Percentiles rank a stretch among this genome's conserved stretches.
These are phyloP conservation scores for Allygus modestus DNA, from an alignment of 2,888 invertebrate species.

Conservation along the genomic window DNA sequence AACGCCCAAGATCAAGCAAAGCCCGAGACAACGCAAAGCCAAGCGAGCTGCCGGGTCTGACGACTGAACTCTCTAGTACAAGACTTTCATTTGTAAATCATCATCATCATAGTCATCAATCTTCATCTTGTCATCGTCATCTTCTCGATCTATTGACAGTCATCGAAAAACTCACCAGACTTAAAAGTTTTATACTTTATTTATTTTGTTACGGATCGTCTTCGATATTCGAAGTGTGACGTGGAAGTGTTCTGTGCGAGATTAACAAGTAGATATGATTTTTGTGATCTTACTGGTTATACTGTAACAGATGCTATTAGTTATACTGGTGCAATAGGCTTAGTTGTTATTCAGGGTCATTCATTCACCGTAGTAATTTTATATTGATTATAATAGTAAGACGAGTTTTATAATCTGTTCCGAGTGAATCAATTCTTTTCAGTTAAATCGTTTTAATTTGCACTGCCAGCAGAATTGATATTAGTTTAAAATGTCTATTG, in stretches of 20 bases:
- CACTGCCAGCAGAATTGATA: too few species aligned
- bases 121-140: background rate
- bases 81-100: conserved; percentile 35
- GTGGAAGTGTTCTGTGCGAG: conserved; percentile 26
- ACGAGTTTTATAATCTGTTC: background rate
- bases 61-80: conserved; percentile 74
- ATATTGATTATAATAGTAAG: background rate
- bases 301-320: background rate
- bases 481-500: background rate
- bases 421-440: too few species aligned
- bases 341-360: background rate
- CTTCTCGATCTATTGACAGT: background rate
- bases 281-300: background rate
- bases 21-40: conserved; percentile 87
- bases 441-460: background rate
- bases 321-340: conserved; percentile 29
- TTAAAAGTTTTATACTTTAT: conserved; percentile 47
- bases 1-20: conserved; percentile 76
- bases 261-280: background rate
- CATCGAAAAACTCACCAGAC: conserved; percentile 8
- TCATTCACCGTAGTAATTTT: background rate
- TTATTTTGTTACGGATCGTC: conserved; percentile 43
- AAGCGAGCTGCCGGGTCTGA: conserved; percentile 86
- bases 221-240: conserved; percentile 49
- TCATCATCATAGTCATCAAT: conserved; percentile 4